Evolutionary conservation across 1,140 invertebrate genomes (phyloP).

Genomic region (Pygmarrhopalites habei): DNA sequence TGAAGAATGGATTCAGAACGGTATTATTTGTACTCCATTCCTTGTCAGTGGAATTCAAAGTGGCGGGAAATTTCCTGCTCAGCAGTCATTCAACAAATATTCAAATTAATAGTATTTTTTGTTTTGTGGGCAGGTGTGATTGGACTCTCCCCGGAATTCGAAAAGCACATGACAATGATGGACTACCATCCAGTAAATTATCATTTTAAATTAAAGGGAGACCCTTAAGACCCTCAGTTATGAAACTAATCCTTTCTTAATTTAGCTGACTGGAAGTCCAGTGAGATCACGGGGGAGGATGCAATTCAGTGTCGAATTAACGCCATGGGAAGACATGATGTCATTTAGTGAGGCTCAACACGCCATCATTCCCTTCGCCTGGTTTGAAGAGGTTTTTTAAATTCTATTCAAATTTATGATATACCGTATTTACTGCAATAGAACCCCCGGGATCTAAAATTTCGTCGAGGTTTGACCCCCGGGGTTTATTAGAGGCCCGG

Average conservation of each 20-base stretch:
- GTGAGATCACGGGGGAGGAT: background rate
- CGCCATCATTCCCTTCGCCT: background rate
- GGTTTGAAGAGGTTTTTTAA: constrained; percentile 2
- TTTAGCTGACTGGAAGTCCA: background rate
- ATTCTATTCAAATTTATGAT: too few species aligned
- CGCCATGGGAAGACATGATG: background rate
- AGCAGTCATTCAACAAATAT: too few species aligned
- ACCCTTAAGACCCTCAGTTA: background rate
- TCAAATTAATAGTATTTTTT: too few species aligned
- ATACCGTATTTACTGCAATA: too few species aligned
- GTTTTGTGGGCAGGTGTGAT: background rate
- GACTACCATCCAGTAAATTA: background rate
- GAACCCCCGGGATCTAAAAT: too few species aligned
- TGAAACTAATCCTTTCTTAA: background rate
- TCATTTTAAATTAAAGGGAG: background rate
- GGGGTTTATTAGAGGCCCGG: too few species aligned
- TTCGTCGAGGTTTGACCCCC: too few species aligned
- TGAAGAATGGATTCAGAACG: background rate
- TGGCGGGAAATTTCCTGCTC: too few species aligned
- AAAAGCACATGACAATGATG: constrained; percentile 3
- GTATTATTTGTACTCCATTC: too few species aligned
- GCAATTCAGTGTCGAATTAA: background rate
- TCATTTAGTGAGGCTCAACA: background rate
- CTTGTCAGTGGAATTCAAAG: too few species aligned
- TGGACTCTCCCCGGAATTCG: background rate